A percentile compares a stretch with the other conserved stretches of the same genome.
phyloP scores from a whole-genome alignment of 2,888 invertebrate genomes.

The Dynastes tityus region DNA sequence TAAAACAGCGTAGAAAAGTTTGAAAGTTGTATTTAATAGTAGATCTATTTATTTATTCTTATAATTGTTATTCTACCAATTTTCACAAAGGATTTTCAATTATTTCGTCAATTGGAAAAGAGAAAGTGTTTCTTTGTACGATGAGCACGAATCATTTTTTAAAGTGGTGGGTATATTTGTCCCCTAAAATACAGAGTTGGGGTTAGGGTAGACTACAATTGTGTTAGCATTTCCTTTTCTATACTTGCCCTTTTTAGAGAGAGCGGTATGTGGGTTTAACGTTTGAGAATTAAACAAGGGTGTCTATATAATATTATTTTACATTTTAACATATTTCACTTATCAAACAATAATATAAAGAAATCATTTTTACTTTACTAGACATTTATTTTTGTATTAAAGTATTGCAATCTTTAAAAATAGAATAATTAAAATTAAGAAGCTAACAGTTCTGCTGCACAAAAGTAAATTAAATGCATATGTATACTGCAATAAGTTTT shows the following conservation, averaged over 20 bases:
- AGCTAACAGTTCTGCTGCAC: too few relatives aligned
- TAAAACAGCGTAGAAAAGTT: too few relatives aligned
- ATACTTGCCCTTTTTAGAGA: background rate
- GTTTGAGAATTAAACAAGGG: conserved; percentile 5
- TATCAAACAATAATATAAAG: background rate
- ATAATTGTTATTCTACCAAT: background rate
- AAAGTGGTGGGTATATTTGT: conserved; percentile 18
- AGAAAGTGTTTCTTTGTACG: background rate
- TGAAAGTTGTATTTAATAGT: too few relatives aligned
- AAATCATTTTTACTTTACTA: too few relatives aligned
- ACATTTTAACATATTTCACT: background rate
- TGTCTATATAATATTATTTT: background rate
- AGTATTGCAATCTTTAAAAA: too few relatives aligned
- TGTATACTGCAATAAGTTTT: background rate
- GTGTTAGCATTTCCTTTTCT: conserved; percentile 30
- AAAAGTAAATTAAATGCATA: too few relatives aligned
- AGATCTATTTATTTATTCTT: background rate
- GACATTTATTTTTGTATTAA: too few relatives aligned
- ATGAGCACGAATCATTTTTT: conserved; percentile 13
- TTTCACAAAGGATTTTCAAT: background rate
- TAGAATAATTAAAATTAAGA: too few relatives aligned
- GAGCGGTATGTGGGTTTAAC: conserved; percentile 2
- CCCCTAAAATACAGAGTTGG: conserved; percentile 33
- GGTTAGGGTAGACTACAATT: conserved; percentile 41
- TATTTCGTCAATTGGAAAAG: background rate